These are phyloP conservation scores for Phthorimaea operculella DNA, from an alignment of 1,140 invertebrate genomes.

Conservation along the genomic window DNA sequence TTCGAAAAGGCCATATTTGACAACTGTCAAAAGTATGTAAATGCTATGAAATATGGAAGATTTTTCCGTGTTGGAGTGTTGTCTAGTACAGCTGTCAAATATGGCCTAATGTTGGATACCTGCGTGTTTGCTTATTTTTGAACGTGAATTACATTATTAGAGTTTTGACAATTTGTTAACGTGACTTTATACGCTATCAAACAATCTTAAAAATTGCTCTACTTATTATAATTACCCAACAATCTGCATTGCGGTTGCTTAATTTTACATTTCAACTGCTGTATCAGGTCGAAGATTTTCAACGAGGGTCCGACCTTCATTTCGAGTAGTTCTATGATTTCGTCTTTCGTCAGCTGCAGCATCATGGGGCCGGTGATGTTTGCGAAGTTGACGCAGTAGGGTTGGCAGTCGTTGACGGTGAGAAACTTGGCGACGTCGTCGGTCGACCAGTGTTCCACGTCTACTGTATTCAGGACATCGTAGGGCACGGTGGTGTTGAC, in stretches of 20 bases:
- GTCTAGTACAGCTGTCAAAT: no score
- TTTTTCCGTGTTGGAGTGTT: no score
- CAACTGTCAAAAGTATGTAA: no score
- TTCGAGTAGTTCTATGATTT: slow-evolving; percentile 88
- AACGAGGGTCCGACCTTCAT: slow-evolving; percentile 95
- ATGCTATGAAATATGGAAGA: no score
- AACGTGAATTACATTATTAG: no score
- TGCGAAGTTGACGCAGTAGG: slow-evolving; percentile 87
- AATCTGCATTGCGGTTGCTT: slow-evolving; percentile 79
- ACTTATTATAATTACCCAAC: slow-evolving; percentile 34
- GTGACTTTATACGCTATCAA: no score
- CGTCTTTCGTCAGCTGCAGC: slow-evolving; percentile 85
- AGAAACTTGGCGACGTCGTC: slow-evolving; percentile 90
- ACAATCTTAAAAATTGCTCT: no score
- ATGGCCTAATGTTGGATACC: no score
- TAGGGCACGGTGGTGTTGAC: slow-evolving; percentile 66
- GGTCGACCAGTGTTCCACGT: slow-evolving; percentile 76
- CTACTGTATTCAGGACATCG: slow-evolving; percentile 46
- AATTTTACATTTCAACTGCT: slow-evolving; percentile 85
- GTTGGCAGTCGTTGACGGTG: slow-evolving; percentile 88
- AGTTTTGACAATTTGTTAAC: no score
- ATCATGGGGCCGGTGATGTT: slow-evolving; percentile 86
- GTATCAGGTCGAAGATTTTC: slow-evolving; percentile 92
- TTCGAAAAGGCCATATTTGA: no score
- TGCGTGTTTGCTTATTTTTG: no score